A percentile compares a stretch with the other conserved stretches of the same genome.
These are phyloP conservation scores for Macquaria australasica DNA, from an alignment of 2,113 vertebrate species.

Conservation along the genomic window DNA sequence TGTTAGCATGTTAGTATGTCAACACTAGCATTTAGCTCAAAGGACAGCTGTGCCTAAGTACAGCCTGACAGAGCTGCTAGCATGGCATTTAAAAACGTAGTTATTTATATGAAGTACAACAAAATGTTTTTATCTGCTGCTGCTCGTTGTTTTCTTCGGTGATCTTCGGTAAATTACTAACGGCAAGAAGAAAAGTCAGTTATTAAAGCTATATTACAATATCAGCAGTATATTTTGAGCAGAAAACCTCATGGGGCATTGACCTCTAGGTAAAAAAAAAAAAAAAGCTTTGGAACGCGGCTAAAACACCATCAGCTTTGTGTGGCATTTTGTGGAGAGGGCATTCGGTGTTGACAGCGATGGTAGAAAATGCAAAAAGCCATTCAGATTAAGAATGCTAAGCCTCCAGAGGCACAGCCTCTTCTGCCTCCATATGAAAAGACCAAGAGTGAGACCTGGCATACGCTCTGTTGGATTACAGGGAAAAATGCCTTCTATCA, in stretches of 20 bases:
- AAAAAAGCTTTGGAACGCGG: background rate
- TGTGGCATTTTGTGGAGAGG: conserved; percentile 36
- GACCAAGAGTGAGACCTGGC: conserved; percentile 65
- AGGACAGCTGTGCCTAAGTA: too few species aligned
- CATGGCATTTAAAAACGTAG: too few species aligned
- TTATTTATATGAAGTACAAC: too few species aligned
- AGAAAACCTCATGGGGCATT: conserved; percentile 3
- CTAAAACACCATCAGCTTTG: conserved; percentile 41
- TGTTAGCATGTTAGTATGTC: background rate
- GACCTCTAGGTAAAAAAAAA: background rate
- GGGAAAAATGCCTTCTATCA: conserved; percentile 68
- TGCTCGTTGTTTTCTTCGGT: too few species aligned
- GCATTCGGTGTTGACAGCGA: conserved; percentile 40
- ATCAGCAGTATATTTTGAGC: background rate
- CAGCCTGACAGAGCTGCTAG: too few species aligned
- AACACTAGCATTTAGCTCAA: background rate
- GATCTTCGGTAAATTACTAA: background rate
- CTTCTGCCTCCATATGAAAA: conserved; percentile 60
- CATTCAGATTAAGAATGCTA: conserved; percentile 72
- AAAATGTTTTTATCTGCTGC: too few species aligned
- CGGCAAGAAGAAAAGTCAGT: background rate
- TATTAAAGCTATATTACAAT: background rate
- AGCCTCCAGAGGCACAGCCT: conserved; percentile 52
- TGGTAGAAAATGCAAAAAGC: conserved; percentile 56
- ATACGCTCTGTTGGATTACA: conserved; percentile 73